Evolutionary conservation across 2,113 vertebrate species (phyloP).

Genomic region (Cheilinus undulatus): DNA sequence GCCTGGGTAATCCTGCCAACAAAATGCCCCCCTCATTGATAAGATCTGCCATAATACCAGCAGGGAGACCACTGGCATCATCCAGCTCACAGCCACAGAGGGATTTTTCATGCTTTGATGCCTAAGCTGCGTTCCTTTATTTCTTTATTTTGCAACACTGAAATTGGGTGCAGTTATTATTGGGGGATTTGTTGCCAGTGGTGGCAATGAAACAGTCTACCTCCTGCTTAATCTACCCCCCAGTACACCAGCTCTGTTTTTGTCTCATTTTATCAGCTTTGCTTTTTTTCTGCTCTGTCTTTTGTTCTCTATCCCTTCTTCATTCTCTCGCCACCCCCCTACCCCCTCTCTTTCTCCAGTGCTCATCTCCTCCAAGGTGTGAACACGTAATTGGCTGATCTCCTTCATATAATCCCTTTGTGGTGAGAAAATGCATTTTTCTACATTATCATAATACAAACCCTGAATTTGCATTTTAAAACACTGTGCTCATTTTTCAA

Average conservation of each 20-base stretch:
- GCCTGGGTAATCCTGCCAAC: conserved; percentile 77
- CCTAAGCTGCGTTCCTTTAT: conserved; percentile 65
- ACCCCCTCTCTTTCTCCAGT: conserved; percentile 35
- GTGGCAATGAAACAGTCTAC: conserved; percentile 66
- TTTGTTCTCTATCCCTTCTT: neutral
- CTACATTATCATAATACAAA: conserved; percentile 19
- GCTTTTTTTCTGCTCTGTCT: conserved; percentile 10
- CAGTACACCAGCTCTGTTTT: conserved; percentile 46
- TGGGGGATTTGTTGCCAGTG: conserved; percentile 72
- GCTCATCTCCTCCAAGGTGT: conserved; percentile 56
- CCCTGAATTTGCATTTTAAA: conserved; percentile 44
- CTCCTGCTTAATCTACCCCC: conserved; percentile 69
- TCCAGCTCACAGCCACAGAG: conserved; percentile 68
- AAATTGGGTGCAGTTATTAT: conserved; percentile 78
- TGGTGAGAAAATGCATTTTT: conserved; percentile 33
- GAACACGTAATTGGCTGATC: conserved; percentile 61
- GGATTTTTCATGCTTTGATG: conserved; percentile 77
- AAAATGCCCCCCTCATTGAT: conserved; percentile 76
- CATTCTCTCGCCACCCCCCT: neutral
- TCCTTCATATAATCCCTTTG: conserved; percentile 52
- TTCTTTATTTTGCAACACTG: conserved; percentile 72
- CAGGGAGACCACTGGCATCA: conserved; percentile 67
- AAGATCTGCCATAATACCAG: conserved; percentile 76
- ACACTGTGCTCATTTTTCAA: neutral
- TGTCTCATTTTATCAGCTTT: conserved; percentile 58